A percentile compares a stretch with the other conserved stretches of the same genome.
phyloP scores from a whole-genome alignment of 2,888 invertebrate species.

The Agrypnus murinus region DNA sequence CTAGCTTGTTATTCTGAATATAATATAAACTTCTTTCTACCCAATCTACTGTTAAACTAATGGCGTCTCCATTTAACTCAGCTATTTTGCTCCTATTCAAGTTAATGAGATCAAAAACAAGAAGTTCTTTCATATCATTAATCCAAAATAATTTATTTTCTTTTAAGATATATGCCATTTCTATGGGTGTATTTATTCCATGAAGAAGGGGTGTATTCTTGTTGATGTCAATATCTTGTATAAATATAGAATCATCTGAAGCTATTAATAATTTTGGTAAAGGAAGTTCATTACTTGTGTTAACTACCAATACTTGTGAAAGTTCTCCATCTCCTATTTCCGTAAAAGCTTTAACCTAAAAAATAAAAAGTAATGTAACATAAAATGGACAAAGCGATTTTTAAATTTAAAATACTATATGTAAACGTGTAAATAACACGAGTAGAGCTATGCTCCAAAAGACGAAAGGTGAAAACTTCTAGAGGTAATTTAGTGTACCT shows the following conservation, averaged over 20 bases:
- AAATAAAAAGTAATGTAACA: too few species aligned
- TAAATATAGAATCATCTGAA: conserved; percentile 81
- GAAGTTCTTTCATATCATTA: conserved; percentile 83
- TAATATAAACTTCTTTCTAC: conserved; percentile 89
- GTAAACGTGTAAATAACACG: too few species aligned
- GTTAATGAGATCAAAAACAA: conserved; percentile 76
- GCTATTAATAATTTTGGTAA: conserved; percentile 86
- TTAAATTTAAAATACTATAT: too few species aligned
- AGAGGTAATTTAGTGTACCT: too few species aligned
- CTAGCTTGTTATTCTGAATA: conserved; percentile 75
- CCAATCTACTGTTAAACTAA: conserved; percentile 90
- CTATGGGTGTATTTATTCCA: conserved; percentile 80
- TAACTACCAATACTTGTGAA: conserved; percentile 78
- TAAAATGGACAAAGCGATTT: neutral
- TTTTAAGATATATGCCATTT: conserved; percentile 79
- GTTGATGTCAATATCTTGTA: conserved; percentile 85
- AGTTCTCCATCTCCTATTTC: conserved; percentile 84
- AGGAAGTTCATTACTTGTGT: conserved; percentile 83
- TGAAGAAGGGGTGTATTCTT: conserved; percentile 73
- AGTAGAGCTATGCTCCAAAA: too few species aligned
- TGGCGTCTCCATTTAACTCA: conserved; percentile 75
- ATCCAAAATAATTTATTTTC: conserved; percentile 89
- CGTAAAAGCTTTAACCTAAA: conserved; percentile 87
- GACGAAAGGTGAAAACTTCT: too few species aligned
- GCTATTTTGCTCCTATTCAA: conserved; percentile 74